These are phyloP conservation scores for Entelurus aequoreus DNA, from an alignment of 2,113 vertebrate species.

Conservation along the genomic window DNA sequence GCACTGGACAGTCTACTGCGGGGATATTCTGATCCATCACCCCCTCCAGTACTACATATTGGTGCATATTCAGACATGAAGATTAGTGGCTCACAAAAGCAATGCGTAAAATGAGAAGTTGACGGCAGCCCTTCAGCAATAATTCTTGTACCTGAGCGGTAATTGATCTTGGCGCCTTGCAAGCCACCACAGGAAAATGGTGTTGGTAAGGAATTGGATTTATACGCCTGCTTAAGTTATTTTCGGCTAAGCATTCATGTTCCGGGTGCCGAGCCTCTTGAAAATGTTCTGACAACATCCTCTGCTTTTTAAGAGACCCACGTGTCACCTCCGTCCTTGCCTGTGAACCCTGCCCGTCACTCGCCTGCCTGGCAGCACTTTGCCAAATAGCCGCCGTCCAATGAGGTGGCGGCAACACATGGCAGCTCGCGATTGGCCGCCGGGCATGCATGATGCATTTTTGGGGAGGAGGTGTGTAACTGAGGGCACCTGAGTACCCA, in stretches of 20 bases:
- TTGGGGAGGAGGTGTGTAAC: slow-evolving; percentile 35
- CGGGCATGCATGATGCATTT: slow-evolving; percentile 63
- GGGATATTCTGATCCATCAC: no score
- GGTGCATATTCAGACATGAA: neutral
- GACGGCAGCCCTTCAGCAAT: slow-evolving; percentile 66
- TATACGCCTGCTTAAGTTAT: neutral
- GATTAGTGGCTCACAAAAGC: slow-evolving; percentile 59
- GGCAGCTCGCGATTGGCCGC: slow-evolving; percentile 71
- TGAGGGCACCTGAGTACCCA: slow-evolving; percentile 61
- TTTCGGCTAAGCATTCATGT: neutral
- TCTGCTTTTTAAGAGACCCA: slow-evolving; percentile 31
- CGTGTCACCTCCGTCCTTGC: slow-evolving; percentile 44
- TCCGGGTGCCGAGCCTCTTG: slow-evolving; percentile 10
- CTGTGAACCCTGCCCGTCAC: slow-evolving; percentile 61
- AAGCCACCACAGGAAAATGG: slow-evolving; percentile 41
- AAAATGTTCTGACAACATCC: slow-evolving; percentile 25
- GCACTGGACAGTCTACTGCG: no score
- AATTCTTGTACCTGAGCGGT: slow-evolving; percentile 60
- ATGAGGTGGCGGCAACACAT: slow-evolving; percentile 68
- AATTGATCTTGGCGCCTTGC: slow-evolving; percentile 69
- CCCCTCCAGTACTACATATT: no score
- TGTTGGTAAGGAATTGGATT: slow-evolving; percentile 2
- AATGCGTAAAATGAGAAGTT: slow-evolving; percentile 63
- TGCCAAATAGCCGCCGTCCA: slow-evolving; percentile 71
- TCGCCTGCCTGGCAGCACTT: slow-evolving; percentile 66